Conservation (phyloP, 2,888 invertebrate species). For the Nesidiocoris tenuis region DNA sequence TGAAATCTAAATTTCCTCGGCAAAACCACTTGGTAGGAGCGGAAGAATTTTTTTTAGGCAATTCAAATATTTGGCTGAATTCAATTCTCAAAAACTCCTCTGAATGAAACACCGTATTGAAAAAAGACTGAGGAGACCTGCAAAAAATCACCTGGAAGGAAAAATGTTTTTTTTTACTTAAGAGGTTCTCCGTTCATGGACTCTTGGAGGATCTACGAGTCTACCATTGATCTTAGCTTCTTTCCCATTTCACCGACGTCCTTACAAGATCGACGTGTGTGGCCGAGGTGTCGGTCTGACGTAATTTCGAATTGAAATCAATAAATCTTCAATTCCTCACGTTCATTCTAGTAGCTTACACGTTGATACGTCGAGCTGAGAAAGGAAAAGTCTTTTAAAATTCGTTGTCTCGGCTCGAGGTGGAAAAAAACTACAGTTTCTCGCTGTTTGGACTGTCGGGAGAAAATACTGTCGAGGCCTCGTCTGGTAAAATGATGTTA, state of each 20-base stretch:
- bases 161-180: too few relatives aligned
- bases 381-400: background rate
- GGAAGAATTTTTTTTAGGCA: too few relatives aligned
- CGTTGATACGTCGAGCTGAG: background rate
- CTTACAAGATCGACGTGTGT: background rate
- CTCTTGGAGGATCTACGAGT: too few relatives aligned
- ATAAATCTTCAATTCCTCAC: background rate
- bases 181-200: too few relatives aligned
- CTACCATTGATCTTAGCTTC: too few relatives aligned
- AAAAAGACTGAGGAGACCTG: too few relatives aligned
- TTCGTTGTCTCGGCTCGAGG: background rate
- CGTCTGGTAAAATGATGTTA: background rate
- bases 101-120: too few relatives aligned
- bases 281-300: background rate
- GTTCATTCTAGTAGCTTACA: background rate
- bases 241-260: background rate
- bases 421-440: background rate
- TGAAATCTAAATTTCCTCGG: too few relatives aligned
- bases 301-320: background rate
- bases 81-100: too few relatives aligned
- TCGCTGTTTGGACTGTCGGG: background rate
- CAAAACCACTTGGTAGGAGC: too few relatives aligned
- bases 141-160: too few relatives aligned
- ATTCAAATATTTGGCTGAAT: too few relatives aligned
- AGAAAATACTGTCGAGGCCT: background rate